Evolutionary conservation across 2,888 invertebrate species (phyloP).

Genomic region (Epinotia demarniana): DNA sequence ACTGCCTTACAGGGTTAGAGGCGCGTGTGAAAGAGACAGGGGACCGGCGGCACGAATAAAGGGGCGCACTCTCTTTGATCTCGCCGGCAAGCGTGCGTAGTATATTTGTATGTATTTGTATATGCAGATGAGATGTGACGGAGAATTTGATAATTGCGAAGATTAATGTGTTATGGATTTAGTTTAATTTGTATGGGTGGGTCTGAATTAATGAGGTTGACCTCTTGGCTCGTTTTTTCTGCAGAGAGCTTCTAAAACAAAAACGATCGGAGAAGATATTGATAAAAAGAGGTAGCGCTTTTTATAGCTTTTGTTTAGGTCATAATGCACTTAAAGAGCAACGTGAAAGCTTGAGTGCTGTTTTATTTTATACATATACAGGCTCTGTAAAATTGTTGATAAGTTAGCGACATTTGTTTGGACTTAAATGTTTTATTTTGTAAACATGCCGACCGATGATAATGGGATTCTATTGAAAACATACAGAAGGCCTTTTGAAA

Average conservation of each 20-base stretch:
- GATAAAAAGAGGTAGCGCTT: background rate
- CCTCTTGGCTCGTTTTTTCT: conserved; percentile 27
- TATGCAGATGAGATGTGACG: conserved; percentile 79
- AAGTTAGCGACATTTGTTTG: background rate
- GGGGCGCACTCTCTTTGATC: conserved; percentile 82
- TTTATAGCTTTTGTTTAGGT: background rate
- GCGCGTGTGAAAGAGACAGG: conserved; percentile 78
- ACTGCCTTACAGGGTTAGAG: conserved; percentile 61
- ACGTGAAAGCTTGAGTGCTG: background rate
- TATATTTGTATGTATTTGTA: conserved; percentile 67
- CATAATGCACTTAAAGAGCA: background rate
- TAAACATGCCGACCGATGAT: background rate
- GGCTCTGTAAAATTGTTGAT: background rate
- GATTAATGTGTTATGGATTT: conserved; percentile 73
- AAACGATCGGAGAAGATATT: background rate
- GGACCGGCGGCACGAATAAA: conserved; percentile 81
- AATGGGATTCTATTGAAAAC: too few species aligned
- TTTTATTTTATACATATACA: background rate
- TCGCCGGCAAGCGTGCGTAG: conserved; percentile 81
- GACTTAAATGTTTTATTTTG: background rate
- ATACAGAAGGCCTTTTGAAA: too few species aligned
- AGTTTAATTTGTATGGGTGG: conserved; percentile 40
- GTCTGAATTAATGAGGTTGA: conserved; percentile 38
- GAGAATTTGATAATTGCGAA: conserved; percentile 84
- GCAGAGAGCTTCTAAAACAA: background rate